phyloP scores from a whole-genome alignment of 2,888 invertebrate genomes.

The Dynastes hyllus region DNA sequence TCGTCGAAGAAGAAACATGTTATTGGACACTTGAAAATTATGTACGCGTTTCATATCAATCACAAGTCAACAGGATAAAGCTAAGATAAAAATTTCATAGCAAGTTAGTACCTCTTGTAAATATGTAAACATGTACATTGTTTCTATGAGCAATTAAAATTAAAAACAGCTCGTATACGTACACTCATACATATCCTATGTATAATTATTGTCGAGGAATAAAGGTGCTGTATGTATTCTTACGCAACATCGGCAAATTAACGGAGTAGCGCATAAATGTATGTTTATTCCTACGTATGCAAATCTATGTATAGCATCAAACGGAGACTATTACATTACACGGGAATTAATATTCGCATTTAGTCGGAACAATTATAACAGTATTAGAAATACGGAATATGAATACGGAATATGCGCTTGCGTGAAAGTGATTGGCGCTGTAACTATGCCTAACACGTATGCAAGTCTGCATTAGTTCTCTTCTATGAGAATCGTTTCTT shows the following conservation, averaged over 20 bases:
- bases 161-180: background rate
- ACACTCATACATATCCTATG: background rate
- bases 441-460: background rate
- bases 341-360: slow-evolving; percentile 21
- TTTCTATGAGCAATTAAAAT: background rate
- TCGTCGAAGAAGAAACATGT: no score
- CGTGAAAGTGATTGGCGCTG: background rate
- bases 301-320: slow-evolving; percentile 2
- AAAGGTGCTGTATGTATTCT: slow-evolving; percentile 15
- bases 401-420: slow-evolving; percentile 10
- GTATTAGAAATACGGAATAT: slow-evolving; percentile 16
- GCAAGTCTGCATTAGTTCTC: background rate
- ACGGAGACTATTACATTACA: slow-evolving; percentile 9
- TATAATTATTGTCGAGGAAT: background rate
- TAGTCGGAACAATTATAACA: slow-evolving; percentile 23
- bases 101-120: no score
- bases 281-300: slow-evolving; percentile 1
- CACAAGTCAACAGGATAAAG: no score
- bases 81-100: no score
- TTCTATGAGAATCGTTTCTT: background rate
- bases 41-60: no score
- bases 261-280: background rate
- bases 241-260: slow-evolving; percentile 26
- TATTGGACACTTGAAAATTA: no score
- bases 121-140: no score